Conservation (phyloP, 2,888 invertebrate genomes). For the Biston stratarius region DNA sequence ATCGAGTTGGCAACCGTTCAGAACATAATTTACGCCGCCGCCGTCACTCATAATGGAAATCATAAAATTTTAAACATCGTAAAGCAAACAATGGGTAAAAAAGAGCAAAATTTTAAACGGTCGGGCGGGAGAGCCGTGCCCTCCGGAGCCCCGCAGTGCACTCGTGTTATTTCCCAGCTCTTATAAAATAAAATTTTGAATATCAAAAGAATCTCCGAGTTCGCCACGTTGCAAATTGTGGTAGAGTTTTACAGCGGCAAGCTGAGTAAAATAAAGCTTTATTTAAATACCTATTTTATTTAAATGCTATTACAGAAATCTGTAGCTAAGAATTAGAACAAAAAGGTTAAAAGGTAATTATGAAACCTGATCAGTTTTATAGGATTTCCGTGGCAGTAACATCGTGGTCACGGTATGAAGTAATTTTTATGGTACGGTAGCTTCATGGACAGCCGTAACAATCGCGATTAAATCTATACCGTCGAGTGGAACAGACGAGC, state of each 20-base stretch:
- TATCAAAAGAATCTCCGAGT: slow-evolving; percentile 52
- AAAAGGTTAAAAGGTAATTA: neutral
- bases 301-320: neutral
- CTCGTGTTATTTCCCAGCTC: slow-evolving; percentile 58
- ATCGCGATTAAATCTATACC: slow-evolving; percentile 44
- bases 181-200: slow-evolving; percentile 61
- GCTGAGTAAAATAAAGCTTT: slow-evolving; percentile 37
- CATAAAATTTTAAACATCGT: slow-evolving; percentile 79
- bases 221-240: slow-evolving; percentile 46
- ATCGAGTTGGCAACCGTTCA: slow-evolving; percentile 80
- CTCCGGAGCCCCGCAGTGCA: slow-evolving; percentile 61
- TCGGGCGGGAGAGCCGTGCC: slow-evolving; percentile 60
- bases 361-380: neutral
- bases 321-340: neutral
- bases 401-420: too few relatives aligned
- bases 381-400: slow-evolving; percentile 3
- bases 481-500: slow-evolving; percentile 56
- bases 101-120: slow-evolving; percentile 72
- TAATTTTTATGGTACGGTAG: neutral
- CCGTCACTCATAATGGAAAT: slow-evolving; percentile 77
- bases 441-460: slow-evolving; percentile 48
- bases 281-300: slow-evolving; percentile 23
- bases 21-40: slow-evolving; percentile 73
- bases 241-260: slow-evolving; percentile 42
- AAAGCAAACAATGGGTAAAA: slow-evolving; percentile 84